Conservation (phyloP, 2,797 vertebrate species). For the Manis crassicaudata region DNA sequence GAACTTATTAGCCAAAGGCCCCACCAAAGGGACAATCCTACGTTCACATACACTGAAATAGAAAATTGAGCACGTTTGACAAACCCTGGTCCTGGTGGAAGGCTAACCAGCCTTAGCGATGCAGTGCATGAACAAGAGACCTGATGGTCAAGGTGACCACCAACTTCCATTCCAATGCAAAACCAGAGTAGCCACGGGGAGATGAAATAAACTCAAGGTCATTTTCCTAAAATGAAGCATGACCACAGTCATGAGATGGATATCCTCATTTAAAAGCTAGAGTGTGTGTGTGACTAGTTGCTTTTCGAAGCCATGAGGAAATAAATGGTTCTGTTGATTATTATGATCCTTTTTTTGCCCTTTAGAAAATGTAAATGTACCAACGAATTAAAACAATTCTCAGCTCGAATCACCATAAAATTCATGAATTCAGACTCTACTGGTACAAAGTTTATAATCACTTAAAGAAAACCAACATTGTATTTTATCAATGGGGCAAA, state of each 20-base stretch:
- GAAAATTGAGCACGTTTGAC: accelerated
- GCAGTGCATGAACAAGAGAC: too few species aligned
- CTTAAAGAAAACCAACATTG: not conserved
- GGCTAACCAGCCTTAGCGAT: not conserved
- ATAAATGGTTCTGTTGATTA: not conserved
- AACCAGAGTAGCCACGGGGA: not conserved
- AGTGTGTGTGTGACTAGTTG: not conserved
- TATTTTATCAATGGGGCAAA: not conserved
- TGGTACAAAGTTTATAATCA: not conserved
- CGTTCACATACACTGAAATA: not conserved
- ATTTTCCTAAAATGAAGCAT: not conserved
- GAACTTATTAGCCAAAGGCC: not conserved
- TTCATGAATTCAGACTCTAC: not conserved
- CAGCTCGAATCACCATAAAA: not conserved
- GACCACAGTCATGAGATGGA: not conserved
- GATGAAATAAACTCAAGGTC: not conserved
- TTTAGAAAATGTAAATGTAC: not conserved
- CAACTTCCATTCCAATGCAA: not conserved
- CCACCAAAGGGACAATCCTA: not conserved
- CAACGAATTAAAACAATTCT: not conserved
- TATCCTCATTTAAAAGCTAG: not conserved
- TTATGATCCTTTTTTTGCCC: not conserved
- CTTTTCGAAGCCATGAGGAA: not conserved
- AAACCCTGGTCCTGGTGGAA: not conserved
- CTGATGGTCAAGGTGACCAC: not conserved